These are phyloP conservation scores for Drosophila mimica DNA, from an alignment of 2,888 invertebrate species.

Conservation along the genomic window DNA sequence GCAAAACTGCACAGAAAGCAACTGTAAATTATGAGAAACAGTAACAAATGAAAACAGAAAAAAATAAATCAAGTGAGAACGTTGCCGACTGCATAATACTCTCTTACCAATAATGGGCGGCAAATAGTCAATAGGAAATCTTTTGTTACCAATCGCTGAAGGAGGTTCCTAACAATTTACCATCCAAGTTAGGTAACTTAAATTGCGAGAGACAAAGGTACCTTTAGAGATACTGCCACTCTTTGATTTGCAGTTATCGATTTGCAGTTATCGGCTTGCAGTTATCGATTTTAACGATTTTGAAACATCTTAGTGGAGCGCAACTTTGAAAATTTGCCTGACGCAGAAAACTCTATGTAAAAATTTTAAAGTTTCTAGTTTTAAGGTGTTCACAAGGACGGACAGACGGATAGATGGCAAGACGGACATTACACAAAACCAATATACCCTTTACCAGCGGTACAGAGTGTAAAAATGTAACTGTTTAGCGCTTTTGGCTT, in stretches of 20 bases:
- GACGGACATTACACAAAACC: background rate
- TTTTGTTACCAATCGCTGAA: background rate
- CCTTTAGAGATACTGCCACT: too few species aligned
- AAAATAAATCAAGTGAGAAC: background rate
- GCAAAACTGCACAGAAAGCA: conserved; percentile 48
- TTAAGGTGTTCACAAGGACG: background rate
- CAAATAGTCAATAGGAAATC: background rate
- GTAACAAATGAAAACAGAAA: background rate
- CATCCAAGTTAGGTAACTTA: background rate
- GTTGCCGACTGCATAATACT: background rate
- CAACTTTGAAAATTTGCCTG: too few species aligned
- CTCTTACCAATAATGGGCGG: background rate
- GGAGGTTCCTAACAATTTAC: background rate
- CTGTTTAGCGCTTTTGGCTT: conserved; percentile 46
- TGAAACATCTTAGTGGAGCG: too few species aligned
- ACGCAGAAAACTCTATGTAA: background rate
- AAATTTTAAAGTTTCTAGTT: background rate
- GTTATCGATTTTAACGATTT: background rate
- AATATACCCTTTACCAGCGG: background rate
- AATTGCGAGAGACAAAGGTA: too few species aligned
- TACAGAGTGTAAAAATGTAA: conserved; percentile 12
- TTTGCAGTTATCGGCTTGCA: too few species aligned
- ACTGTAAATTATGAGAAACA: conserved; percentile 35
- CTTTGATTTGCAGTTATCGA: background rate
- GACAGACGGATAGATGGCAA: background rate